These are phyloP conservation scores for Sesia apiformis DNA, from an alignment of 2,888 invertebrate species.

Conservation along the genomic window DNA sequence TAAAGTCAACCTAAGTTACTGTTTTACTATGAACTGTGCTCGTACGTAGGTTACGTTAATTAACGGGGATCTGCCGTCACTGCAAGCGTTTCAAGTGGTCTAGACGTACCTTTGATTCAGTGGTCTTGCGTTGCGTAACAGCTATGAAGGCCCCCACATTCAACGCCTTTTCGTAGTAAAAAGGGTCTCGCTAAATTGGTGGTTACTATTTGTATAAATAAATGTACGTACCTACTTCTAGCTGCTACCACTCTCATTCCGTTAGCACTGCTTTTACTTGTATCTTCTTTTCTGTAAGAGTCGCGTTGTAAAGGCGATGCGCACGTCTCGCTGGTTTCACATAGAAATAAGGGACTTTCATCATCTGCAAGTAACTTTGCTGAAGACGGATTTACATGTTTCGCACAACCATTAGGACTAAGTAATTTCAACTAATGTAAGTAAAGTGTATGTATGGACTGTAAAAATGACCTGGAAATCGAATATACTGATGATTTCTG, in stretches of 20 bases:
- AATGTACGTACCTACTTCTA: background rate
- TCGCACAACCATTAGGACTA: too few species aligned
- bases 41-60: background rate
- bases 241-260: background rate
- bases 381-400: too few species aligned
- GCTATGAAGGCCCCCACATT: background rate
- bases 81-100: background rate
- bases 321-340: too few species aligned
- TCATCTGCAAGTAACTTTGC: too few species aligned
- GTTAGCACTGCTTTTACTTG: background rate
- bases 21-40: background rate
- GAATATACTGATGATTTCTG: too few species aligned
- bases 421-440: too few species aligned
- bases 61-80: background rate
- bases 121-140: background rate
- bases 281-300: too few species aligned
- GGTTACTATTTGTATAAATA: background rate
- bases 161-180: background rate
- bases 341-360: too few species aligned
- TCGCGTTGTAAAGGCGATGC: too few species aligned
- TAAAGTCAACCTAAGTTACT: too few species aligned
- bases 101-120: background rate
- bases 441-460: too few species aligned
- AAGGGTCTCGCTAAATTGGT: background rate
- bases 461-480: too few species aligned